These are phyloP conservation scores for Diorhabda sublineata DNA, from an alignment of 1,140 invertebrate genomes.

Conservation along the genomic window DNA sequence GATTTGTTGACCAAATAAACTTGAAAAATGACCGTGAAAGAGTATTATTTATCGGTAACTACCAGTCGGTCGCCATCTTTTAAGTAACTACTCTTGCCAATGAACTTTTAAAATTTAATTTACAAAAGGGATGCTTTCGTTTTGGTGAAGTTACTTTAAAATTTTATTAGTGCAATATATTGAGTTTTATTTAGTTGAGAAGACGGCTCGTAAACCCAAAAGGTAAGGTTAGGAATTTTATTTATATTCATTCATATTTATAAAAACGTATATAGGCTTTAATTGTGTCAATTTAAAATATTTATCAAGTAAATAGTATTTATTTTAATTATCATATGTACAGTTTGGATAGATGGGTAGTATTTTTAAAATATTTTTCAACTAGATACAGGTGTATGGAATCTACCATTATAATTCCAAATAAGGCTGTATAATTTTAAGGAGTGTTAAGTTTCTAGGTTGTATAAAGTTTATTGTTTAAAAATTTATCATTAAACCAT, in stretches of 20 bases:
- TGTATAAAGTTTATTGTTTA: neutral
- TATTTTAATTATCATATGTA: too few relatives aligned
- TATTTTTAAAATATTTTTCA: too few relatives aligned
- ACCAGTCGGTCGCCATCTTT: conserved; percentile 56
- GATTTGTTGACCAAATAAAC: conserved; percentile 45
- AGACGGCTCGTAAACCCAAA: conserved; percentile 12
- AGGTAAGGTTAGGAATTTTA: conserved; percentile 16
- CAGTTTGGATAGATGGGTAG: too few relatives aligned
- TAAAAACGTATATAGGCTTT: too few relatives aligned
- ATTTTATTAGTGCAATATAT: conserved; percentile 6
- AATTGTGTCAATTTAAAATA: too few relatives aligned
- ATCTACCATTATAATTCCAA: neutral
- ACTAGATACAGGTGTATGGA: neutral
- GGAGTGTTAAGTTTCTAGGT: neutral
- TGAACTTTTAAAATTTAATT: conserved; percentile 41
- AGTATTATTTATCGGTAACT: conserved; percentile 55
- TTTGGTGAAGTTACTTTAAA: conserved; percentile 23
- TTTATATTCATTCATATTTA: neutral
- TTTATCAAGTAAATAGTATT: too few relatives aligned
- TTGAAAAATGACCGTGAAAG: conserved; percentile 49
- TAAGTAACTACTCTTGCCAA: conserved; percentile 49
- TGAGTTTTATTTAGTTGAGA: neutral
- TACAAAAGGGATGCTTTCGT: conserved; percentile 28
- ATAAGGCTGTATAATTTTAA: neutral
- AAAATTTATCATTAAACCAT: too few relatives aligned